phyloP scores from a whole-genome alignment of 2,113 vertebrate genomes.

The Gallinago paraguaiae region DNA sequence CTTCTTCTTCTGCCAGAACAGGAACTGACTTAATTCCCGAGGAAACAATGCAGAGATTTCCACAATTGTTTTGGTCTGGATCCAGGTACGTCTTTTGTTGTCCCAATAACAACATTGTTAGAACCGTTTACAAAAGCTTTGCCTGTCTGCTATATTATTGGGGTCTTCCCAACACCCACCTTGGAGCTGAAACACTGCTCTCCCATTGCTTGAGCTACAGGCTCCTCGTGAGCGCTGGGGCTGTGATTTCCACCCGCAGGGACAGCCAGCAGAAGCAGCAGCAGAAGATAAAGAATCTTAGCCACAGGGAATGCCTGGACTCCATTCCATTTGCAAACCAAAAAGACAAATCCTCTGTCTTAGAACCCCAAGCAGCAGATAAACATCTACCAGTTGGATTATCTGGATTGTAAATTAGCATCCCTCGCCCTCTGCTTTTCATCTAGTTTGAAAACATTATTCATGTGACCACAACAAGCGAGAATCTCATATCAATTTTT shows the following conservation, averaged over 20 bases:
- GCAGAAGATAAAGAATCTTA: not conserved
- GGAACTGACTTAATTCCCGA: not conserved
- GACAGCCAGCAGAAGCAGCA: not conserved
- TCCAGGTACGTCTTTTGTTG: not conserved
- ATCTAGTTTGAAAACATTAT: not conserved
- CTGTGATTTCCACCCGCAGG: not conserved
- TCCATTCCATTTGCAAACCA: not conserved
- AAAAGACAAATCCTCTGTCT: not conserved
- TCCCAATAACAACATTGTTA: not conserved
- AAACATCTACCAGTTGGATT: not conserved
- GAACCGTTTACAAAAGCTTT: not conserved
- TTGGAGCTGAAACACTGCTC: not conserved
- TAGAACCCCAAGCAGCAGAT: not conserved
- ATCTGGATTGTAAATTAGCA: not conserved
- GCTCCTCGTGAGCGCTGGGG: not conserved
- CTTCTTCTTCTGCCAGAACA: not conserved
- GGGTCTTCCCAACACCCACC: not conserved
- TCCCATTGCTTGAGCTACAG: not conserved
- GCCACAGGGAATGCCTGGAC: not conserved
- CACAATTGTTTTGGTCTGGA: not conserved
- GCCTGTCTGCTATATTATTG: not conserved
- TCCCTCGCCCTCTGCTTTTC: not conserved
- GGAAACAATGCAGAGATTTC: not conserved
- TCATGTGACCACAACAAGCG: not conserved
- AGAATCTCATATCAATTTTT: constrained; percentile 31